Base-by-base conservation (phyloP, 2,113 vertebrate species). In the Nasalis larvatus region DNA sequence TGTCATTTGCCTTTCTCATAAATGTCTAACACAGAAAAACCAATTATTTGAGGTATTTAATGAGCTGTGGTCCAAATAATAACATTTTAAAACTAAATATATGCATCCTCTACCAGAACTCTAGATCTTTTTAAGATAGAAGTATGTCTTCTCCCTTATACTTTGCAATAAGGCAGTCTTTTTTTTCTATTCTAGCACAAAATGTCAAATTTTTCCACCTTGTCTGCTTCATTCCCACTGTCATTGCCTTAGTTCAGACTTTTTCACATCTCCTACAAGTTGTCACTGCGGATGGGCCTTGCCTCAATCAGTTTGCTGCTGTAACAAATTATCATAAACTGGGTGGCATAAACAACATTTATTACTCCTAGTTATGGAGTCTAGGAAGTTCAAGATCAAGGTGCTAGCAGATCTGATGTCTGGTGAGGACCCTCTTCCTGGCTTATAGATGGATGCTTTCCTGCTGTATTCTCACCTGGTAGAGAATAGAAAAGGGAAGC, bases 1-100 rank as follows among this genome's bases (percentile, higher is more conserved):
- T 96, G 32, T 86, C 74, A 63, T 87, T 89, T 85, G 85, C 16
- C 27, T 86, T 95, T 52, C 77, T 80, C 66, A 25, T 69, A 87
- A 69, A 30, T 20, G 42, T 74, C 83, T 58, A 73, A 21, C 52
- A 49, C 13, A 56, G 56, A 80, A 88, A 83, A 80, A 69, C 0
- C 35, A 94, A 52, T 66, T 89, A 83, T 91, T 52, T 86, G 78
- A 87, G 30, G 17, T 60, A 54, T 86, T 91, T 89, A 86, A 83
- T 83, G 45, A 93, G 30, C 30, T 86, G 8, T 93, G 89, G 52
- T 78, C 21, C 30, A 89, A 86, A 63, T 78, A 91, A 93, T 71
- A 40, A 83, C n/a, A 92, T 66, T 78, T 95, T 81, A 74, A 93
- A 86, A 35, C 52, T 80, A 86, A 82, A 30, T 37, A 27, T 77